phyloP scores from a whole-genome alignment of 2,797 vertebrate genomes.

The Diceros bicornis region DNA sequence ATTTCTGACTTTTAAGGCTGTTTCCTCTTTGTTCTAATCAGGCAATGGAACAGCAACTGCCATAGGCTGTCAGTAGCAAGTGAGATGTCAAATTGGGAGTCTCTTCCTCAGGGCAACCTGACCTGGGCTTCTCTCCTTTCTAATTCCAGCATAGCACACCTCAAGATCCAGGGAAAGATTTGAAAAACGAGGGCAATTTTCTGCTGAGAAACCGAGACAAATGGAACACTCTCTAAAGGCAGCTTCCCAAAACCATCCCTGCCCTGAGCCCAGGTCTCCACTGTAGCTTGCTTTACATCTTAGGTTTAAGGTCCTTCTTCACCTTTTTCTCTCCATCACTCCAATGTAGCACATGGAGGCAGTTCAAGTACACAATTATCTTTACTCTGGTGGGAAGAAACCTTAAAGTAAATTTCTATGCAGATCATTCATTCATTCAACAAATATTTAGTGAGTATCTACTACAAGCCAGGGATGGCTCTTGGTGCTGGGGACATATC shows the following conservation, averaged over 20 bases:
- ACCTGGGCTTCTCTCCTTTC: conserved; percentile 39
- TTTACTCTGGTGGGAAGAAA: conserved; percentile 57
- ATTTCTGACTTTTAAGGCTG: conserved; percentile 18
- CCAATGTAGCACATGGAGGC: not conserved
- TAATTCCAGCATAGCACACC: conserved; percentile 54
- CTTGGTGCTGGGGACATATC: not conserved
- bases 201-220: conserved; percentile 30
- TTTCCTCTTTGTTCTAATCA: conserved; percentile 50
- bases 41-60: conserved; percentile 21
- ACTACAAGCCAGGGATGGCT: not conserved
- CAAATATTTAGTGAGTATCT: conserved; percentile 42
- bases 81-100: conserved; percentile 30
- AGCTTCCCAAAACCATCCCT: not conserved
- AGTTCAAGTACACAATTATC: not conserved
- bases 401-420: not conserved
- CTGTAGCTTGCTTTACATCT: conserved; percentile 5
- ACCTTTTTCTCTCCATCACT: not conserved
- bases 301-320: conserved; percentile 45
- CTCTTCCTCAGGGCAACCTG: conserved; percentile 15
- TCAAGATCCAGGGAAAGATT: conserved; percentile 2
- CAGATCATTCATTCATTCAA: conserved; percentile 60
- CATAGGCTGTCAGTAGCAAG: conserved; percentile 30
- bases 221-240: conserved; percentile 35
- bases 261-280: not conserved
- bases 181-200: conserved; percentile 63